phyloP scores from a whole-genome alignment of 2,888 invertebrate species.

The Yponomeuta plumbellus region DNA sequence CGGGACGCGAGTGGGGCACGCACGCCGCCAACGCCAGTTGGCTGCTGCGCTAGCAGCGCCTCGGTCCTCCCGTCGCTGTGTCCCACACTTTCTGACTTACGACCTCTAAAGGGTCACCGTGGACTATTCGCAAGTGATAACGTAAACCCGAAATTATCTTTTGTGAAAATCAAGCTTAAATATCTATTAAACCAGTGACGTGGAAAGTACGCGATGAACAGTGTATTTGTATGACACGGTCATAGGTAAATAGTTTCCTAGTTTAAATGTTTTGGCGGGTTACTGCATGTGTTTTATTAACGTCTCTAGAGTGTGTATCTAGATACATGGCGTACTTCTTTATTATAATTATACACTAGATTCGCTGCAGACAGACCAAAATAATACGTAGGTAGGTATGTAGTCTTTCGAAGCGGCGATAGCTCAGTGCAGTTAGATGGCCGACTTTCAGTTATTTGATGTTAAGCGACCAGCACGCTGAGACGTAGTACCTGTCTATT shows the following conservation, averaged over 20 bases:
- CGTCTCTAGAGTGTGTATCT: too few species aligned
- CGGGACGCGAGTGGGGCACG: slow-evolving; percentile 56
- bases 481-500: not conserved
- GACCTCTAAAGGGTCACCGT: slow-evolving; percentile 46
- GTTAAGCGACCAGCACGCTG: not conserved
- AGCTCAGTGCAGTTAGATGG: not conserved
- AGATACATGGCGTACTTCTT: too few species aligned
- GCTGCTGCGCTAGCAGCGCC: slow-evolving; percentile 52
- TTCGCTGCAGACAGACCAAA: not conserved
- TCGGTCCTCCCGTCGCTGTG: slow-evolving; percentile 33
- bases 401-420: not conserved
- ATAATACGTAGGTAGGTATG: too few species aligned
- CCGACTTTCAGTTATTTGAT: not conserved
- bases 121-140: slow-evolving; percentile 1
- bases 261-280: too few species aligned
- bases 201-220: not conserved
- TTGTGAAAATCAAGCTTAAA: not conserved
- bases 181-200: slow-evolving; percentile 2
- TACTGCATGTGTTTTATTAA: too few species aligned
- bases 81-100: slow-evolving; percentile 35
- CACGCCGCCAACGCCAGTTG: slow-evolving; percentile 75
- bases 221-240: not conserved
- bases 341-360: too few species aligned
- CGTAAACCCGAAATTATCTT: not conserved
- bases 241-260: too few species aligned